Percentiles rank a stretch among this genome's conserved stretches.
Conservation (phyloP, 2,113 vertebrate genomes). For the Speoplatyrhinus poulsoni region DNA sequence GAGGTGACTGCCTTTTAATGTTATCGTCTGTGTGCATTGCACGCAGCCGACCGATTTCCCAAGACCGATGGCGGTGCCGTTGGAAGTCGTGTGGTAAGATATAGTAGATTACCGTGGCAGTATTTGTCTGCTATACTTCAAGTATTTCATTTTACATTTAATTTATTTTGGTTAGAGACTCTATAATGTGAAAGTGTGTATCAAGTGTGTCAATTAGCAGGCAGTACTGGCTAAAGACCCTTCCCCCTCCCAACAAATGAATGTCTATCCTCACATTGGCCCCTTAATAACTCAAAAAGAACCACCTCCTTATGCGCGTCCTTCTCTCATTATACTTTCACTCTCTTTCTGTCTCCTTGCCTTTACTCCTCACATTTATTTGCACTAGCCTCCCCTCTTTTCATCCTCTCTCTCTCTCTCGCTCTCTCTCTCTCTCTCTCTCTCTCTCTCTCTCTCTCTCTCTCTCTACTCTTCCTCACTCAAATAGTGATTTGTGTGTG, state of each 20-base stretch:
- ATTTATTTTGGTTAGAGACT: constrained; percentile 2
- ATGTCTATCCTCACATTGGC: constrained; percentile 18
- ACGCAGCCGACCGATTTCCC: neutral
- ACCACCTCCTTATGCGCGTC: constrained; percentile 5
- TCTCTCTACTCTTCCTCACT: neutral
- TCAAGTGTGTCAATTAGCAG: no score
- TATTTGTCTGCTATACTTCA: neutral
- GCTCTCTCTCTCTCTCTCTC: constrained; percentile 14
- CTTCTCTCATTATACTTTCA: constrained; percentile 3
- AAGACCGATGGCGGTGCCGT: neutral
- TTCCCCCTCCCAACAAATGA: neutral
- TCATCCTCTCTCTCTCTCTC: constrained; percentile 7
- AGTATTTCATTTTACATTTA: no score
- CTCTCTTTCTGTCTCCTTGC: constrained; percentile 10
- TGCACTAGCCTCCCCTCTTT: neutral
- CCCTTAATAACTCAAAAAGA: constrained; percentile 33
- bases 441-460: constrained; percentile 14
- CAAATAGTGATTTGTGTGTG: neutral
- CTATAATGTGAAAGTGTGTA: constrained; percentile 10
- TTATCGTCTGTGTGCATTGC: neutral
- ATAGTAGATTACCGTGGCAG: neutral
- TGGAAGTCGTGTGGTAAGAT: no score
- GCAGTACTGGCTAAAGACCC: no score
- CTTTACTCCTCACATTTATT: constrained; percentile 6
- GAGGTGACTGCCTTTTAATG: constrained; percentile 5